These are phyloP conservation scores for Fistularia commersonii DNA, from an alignment of 2,797 vertebrate species.

Conservation along the genomic window DNA sequence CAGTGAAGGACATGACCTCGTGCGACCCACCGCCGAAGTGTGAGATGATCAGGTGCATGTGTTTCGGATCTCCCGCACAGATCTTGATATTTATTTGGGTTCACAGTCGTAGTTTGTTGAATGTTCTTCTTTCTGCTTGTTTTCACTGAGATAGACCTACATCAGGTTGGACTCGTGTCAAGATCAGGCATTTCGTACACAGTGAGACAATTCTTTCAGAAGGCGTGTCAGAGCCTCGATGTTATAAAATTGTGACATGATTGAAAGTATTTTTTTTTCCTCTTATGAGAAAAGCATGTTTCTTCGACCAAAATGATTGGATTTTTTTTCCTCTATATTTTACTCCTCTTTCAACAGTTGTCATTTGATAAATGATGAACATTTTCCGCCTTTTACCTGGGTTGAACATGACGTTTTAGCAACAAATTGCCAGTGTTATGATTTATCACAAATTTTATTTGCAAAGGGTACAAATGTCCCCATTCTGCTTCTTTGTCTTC, in stretches of 20 bases:
- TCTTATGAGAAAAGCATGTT: too few relatives aligned
- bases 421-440: too few relatives aligned
- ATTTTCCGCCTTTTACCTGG: too few relatives aligned
- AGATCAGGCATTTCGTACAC: slow-evolving; percentile 43
- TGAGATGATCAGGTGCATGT: slow-evolving; percentile 13
- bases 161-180: slow-evolving; percentile 30
- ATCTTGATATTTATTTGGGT: slow-evolving; percentile 54
- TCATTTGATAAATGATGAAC: too few relatives aligned
- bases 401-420: too few relatives aligned
- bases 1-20: slow-evolving; percentile 18
- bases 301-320: too few relatives aligned
- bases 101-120: slow-evolving; percentile 50
- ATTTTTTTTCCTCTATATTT: too few relatives aligned
- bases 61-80: slow-evolving; percentile 24
- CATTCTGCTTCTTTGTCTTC: slow-evolving; percentile 35
- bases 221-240: slow-evolving; percentile 11
- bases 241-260: neutral
- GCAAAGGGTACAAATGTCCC: too few relatives aligned
- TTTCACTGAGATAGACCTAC: slow-evolving; percentile 44
- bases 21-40: slow-evolving; percentile 2
- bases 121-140: slow-evolving; percentile 54
- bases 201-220: slow-evolving; percentile 1
- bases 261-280: too few relatives aligned
- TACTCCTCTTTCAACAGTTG: too few relatives aligned
- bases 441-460: too few relatives aligned